phyloP scores from a whole-genome alignment of 2,797 vertebrate genomes.

The Remorina albescens region DNA sequence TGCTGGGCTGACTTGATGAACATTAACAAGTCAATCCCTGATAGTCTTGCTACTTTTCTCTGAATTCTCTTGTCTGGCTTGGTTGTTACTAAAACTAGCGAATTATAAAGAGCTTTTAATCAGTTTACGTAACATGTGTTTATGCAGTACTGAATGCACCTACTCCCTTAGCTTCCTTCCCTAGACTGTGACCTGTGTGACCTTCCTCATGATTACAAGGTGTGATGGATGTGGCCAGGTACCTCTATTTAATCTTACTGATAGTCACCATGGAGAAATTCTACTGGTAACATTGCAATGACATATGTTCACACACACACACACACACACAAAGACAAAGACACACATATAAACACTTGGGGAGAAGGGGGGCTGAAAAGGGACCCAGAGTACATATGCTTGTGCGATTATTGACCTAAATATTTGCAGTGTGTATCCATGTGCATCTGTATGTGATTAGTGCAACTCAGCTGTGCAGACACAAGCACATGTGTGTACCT shows the following conservation, averaged over 20 bases:
- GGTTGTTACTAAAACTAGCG: constrained; percentile 24
- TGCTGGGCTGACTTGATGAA: constrained; percentile 9
- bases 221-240: constrained; percentile 77
- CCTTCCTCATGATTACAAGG: constrained; percentile 76
- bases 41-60: not conserved
- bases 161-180: constrained; percentile 64
- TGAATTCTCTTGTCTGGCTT: constrained; percentile 13
- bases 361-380: no score
- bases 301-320: constrained; percentile 67
- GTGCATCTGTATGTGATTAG: no score
- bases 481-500: no score
- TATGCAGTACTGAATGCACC: constrained; percentile 41
- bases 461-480: no score
- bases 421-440: no score
- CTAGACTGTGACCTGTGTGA: constrained; percentile 63
- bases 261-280: constrained; percentile 79
- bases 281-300: constrained; percentile 72
- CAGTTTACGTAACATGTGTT: constrained; percentile 36
- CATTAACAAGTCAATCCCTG: not conserved
- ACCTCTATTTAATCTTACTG: constrained; percentile 78
- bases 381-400: no score
- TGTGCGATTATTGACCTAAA: no score
- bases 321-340: constrained; percentile 7
- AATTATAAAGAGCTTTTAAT: constrained; percentile 33
- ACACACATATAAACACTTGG: not conserved